Base-by-base conservation (phyloP, 1,140 invertebrate genomes). In the Zaprionus taronus region DNA sequence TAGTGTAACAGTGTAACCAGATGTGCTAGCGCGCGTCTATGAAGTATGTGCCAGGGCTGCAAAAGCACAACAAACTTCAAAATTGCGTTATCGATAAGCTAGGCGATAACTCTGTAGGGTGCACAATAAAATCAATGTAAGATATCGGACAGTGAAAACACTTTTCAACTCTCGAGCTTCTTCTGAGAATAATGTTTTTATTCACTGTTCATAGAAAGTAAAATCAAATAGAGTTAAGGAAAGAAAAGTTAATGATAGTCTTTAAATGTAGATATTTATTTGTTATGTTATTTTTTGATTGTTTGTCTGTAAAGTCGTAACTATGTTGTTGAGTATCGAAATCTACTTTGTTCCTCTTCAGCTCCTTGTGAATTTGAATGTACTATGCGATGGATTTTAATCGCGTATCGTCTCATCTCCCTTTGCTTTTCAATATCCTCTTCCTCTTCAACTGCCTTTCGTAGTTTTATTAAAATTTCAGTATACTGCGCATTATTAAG, bases 1-100 rank as follows among this genome's bases (percentile, higher is more conserved):
- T 15, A 26, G n/a, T 41, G 22, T 11, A 53, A 51, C 26, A 24
- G 63, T 65, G 36, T 66, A 24, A 41, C 36, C 51, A 24, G 24
- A 28, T 14, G 4, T 44, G 36, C 2, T 31, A 15, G 17, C 41
- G 5, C 5, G 28, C 15, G 2, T 7, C 41, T 17, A 47, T n/a
- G 51, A 36, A 11, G 2, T 36, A 15, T 22, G 20, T 56, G 26
- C 28, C 55, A 57, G 28, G 2, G 55, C 31, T 57, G 28, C 9
- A 15, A n/a, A 15, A 47, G n/a, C 41, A 6, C n/a, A 47, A 47
- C n/a, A 9, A 47, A 47, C 20, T 24, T 49, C 17, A 49, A 22
- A 22, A 9, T 6, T 20, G 20, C 1, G 1, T 24, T 51, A 51
- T 51, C 47, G 47, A 51, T 24, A 0, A 22, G 17, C 41, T 17